Evolutionary conservation across 1,140 invertebrate genomes (phyloP).

Genomic region (Hycleus phaleratus): DNA sequence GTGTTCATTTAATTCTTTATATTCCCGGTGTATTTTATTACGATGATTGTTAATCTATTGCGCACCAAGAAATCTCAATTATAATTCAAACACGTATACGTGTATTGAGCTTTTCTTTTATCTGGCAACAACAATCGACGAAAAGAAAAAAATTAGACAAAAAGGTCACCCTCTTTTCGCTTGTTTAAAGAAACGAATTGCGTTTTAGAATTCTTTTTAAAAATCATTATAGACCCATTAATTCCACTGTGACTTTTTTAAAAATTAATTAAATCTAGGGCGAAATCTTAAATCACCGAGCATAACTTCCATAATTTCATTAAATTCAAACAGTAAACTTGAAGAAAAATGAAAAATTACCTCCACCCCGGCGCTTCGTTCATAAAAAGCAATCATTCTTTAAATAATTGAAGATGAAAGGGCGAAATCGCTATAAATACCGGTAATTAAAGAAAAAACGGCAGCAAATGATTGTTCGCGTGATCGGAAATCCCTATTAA

Average conservation of each 20-base stretch:
- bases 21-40: constrained; percentile 10
- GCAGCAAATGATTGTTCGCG: constrained; percentile 13
- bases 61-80: no score
- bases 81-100: neutral
- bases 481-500: constrained; percentile 23
- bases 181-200: no score
- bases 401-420: constrained; percentile 15
- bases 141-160: neutral
- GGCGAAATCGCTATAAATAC: constrained; percentile 15
- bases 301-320: constrained; percentile 15
- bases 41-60: neutral
- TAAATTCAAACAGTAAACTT: constrained; percentile 3
- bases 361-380: neutral
- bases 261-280: constrained; percentile 11
- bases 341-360: constrained; percentile 18
- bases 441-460: constrained; percentile 24
- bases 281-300: constrained; percentile 3
- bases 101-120: neutral
- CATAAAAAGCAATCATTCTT: constrained; percentile 18
- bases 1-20: constrained; percentile 7
- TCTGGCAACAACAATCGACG: neutral
- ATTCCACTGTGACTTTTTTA: neutral
- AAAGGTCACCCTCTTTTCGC: no score
- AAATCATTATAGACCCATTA: constrained; percentile 1
- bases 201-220: no score